Evolutionary conservation across 1,140 invertebrate species (phyloP).

Genomic region (Zaprionus nigranus): DNA sequence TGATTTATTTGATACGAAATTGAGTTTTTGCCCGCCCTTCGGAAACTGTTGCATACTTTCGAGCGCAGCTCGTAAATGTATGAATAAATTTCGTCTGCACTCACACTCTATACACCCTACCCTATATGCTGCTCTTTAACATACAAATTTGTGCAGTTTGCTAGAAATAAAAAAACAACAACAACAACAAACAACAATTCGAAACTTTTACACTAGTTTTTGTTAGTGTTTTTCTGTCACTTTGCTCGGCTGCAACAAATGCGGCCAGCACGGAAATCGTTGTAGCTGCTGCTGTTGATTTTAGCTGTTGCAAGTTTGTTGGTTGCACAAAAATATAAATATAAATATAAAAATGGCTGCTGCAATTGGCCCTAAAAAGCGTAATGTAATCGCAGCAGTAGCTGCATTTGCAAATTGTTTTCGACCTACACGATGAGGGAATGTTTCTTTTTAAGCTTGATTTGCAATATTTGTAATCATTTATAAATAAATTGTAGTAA

Average conservation of each 20-base stretch:
- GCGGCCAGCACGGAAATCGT: slow-evolving; percentile 19
- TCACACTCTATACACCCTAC: not conserved
- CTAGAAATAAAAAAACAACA: slow-evolving; percentile 5
- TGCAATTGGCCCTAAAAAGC: slow-evolving; percentile 8
- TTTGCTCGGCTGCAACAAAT: slow-evolving; percentile 35
- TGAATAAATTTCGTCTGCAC: slow-evolving; percentile 14
- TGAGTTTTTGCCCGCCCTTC: slow-evolving; percentile 18
- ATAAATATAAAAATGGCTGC: slow-evolving; percentile 28
- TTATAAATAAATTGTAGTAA: not conserved
- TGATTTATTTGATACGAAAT: slow-evolving; percentile 46
- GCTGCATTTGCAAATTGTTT: slow-evolving; percentile 15
- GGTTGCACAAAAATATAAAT: slow-evolving; percentile 25
- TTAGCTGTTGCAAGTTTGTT: slow-evolving; percentile 41
- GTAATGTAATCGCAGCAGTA: not conserved
- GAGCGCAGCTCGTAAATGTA: not conserved
- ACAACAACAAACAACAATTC: slow-evolving; percentile 22
- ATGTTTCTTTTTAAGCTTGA: not conserved
- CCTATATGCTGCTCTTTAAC: not conserved
- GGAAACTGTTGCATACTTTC: slow-evolving; percentile 31
- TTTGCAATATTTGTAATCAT: not conserved
- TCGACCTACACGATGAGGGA: not conserved
- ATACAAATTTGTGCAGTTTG: slow-evolving; percentile 4
- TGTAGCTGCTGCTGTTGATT: slow-evolving; percentile 44
- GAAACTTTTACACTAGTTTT: slow-evolving; percentile 16
- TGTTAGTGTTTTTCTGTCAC: slow-evolving; percentile 34